phyloP scores from a whole-genome alignment of 2,113 vertebrate genomes.

The Boleophthalmus pectinirostris region DNA sequence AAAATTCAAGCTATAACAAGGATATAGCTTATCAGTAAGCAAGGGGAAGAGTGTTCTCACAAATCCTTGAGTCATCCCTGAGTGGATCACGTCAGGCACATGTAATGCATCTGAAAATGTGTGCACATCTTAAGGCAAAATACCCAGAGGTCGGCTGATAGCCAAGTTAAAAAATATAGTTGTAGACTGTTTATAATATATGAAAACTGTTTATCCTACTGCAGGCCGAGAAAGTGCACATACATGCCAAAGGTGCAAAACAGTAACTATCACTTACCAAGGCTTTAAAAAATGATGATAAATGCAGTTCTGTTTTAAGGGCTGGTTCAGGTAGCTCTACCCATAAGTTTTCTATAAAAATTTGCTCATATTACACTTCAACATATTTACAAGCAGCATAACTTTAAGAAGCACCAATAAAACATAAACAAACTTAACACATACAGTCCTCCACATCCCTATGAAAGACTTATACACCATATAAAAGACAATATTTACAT shows the following conservation, averaged over 20 bases:
- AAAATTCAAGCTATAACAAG: not conserved
- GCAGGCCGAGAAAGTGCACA: not conserved
- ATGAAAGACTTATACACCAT: not conserved
- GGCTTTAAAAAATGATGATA: not conserved
- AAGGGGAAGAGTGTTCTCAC: not conserved
- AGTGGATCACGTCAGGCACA: not conserved
- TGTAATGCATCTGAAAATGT: not conserved
- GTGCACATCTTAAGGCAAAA: not conserved
- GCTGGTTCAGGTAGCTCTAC: not conserved
- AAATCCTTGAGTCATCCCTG: not conserved
- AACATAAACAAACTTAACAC: not conserved
- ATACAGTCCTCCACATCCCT: not conserved
- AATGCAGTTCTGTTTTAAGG: not conserved
- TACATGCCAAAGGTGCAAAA: not conserved
- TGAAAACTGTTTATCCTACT: not conserved
- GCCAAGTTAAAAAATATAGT: not conserved
- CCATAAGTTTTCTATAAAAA: not conserved
- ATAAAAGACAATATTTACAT: not conserved
- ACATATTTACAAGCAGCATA: not conserved
- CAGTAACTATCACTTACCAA: not conserved
- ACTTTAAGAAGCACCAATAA: not conserved
- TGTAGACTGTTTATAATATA: not conserved
- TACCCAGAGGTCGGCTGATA: not conserved
- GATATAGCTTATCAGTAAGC: constrained; percentile 2
- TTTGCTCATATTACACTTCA: not conserved